Evolutionary conservation across 1,140 invertebrate genomes (phyloP).

Genomic region (Steinernema feltiae): DNA sequence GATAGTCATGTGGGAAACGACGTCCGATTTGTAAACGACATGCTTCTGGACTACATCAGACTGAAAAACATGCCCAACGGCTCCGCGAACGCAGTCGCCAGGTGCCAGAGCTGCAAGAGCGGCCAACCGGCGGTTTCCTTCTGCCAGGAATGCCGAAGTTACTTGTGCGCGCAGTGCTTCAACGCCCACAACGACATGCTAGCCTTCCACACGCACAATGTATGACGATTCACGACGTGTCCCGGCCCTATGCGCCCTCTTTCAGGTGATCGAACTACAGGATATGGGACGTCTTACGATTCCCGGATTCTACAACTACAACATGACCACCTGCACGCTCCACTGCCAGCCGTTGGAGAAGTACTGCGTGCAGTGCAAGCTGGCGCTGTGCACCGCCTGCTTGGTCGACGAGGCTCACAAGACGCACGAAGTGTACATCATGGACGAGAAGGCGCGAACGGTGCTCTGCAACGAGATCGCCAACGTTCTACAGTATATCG

Average conservation of each 20-base stretch:
- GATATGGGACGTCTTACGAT: background rate
- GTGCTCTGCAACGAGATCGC: conserved; percentile 25
- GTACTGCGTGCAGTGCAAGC: conserved; percentile 27
- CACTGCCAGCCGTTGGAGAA: background rate
- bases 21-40: conserved; percentile 48
- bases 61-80: background rate
- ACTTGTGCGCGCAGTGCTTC: conserved; percentile 84
- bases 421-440: conserved; percentile 53
- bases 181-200: conserved; percentile 84
- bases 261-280: background rate
- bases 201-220: conserved; percentile 70
- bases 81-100: conserved; percentile 17
- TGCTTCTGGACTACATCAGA: conserved; percentile 47
- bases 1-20: conserved; percentile 49
- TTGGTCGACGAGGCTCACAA: conserved; percentile 84
- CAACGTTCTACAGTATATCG: conserved; percentile 17
- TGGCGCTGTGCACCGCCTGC: conserved; percentile 74
- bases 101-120: conserved; percentile 45
- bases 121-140: conserved; percentile 75
- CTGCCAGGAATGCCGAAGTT: conserved; percentile 85
- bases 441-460: background rate
- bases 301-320: background rate
- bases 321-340: conserved; percentile 1
- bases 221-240: background rate
- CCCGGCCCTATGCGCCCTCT: background rate